Base-by-base conservation (phyloP, 1,140 invertebrate species). In the Lasioglossum baleicum region DNA sequence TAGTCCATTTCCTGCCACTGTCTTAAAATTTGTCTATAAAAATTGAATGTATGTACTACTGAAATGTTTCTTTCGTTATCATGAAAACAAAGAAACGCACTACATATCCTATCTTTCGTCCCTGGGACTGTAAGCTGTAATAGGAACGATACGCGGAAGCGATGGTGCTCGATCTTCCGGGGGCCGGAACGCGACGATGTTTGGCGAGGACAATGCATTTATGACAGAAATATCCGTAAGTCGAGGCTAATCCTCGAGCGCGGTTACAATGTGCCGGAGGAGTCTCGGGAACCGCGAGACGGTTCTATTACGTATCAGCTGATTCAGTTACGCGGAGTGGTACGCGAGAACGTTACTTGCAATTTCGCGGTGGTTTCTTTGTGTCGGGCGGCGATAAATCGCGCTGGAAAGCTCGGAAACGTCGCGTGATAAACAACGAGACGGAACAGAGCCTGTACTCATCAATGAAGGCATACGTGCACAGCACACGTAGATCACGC, bases 401-500 rank as follows among this genome's bases (percentile, higher is more conserved):
- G 0, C 0, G 0, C 3, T 53, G 10, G 56, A 31, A 40, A n/a
- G 11, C 4, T 22, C 10, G 35, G 68, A 64, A 72, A 72, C 17
- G 20, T 22, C 6, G 13, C 15, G 26, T 13, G 13, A 48, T 72
- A 64, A 78, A 72, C 69, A 80, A 74, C 70, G 35, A 35, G 35
- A 42, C 56, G 51, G 63, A 74, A 1, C 10, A 42, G 15, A 15
- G 15, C 70, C 48, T 26, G 17, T n/a, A 20, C 63, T 48, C 73
- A 51, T 66, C 75, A 78, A 78, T 78, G 68, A 72, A 72, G 63
- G 44, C 56, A 58, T 51, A 67, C 26, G 53, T 72, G 26, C 44
- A 22, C 44, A 22, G 15, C 15, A 17, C 63, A 61, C 73, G 13
- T 3, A 79, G 22, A 74, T 79, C 22, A 80, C 51, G 71, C 77